Conservation (phyloP, 2,113 vertebrate genomes). For the Chaetorhynchus papuensis region DNA sequence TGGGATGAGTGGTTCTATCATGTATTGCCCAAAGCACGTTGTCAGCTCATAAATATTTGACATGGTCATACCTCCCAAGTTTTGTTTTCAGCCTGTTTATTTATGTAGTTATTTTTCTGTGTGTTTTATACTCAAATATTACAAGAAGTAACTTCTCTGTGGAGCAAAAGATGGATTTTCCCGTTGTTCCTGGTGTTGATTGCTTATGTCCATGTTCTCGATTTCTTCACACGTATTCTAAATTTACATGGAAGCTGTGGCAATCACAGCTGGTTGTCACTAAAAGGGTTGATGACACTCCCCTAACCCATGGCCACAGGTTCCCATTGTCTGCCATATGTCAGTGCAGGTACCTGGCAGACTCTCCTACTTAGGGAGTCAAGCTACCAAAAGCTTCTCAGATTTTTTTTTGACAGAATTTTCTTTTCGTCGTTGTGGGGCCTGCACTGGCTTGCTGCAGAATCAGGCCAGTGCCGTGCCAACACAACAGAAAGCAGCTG, state of each 20-base stretch:
- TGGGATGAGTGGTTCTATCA: neutral
- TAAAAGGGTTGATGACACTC: neutral
- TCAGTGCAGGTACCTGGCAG: neutral
- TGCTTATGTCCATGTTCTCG: fast-evolving
- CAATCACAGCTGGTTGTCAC: neutral
- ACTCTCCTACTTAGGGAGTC: neutral
- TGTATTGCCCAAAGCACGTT: neutral
- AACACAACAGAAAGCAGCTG: neutral
- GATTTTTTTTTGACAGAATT: neutral
- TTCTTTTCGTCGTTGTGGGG: fast-evolving
- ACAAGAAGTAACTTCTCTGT: neutral
- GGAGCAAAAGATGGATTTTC: neutral
- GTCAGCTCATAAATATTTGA: neutral
- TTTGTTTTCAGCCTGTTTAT: neutral
- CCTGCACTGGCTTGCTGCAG: neutral
- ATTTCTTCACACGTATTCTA: neutral
- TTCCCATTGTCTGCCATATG: neutral
- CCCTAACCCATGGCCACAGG: neutral
- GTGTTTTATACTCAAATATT: neutral
- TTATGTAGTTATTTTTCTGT: neutral
- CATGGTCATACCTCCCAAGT: neutral
- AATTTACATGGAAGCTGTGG: neutral
- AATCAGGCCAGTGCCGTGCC: neutral
- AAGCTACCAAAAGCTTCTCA: neutral
- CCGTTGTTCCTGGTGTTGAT: neutral